Evolutionary conservation across 2,888 invertebrate species (phyloP).

Genomic region (Amblyjoppa fuscipennis): DNA sequence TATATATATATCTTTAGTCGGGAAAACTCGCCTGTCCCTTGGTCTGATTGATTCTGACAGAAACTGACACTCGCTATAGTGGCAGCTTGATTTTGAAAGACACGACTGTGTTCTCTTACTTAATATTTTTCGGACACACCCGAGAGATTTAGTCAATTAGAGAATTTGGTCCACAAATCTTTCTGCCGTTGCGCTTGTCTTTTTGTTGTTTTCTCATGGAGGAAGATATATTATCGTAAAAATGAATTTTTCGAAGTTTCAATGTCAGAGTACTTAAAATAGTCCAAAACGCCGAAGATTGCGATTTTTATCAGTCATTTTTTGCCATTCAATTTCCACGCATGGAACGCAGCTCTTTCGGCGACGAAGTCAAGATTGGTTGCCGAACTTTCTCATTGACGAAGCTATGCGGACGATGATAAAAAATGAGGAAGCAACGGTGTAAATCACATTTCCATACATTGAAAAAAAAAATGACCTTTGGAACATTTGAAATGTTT

Average conservation of each 20-base stretch:
- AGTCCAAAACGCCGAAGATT: no score
- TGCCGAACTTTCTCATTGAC: background rate
- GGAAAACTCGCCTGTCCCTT: conserved; percentile 37
- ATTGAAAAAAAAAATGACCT: background rate
- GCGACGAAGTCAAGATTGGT: background rate
- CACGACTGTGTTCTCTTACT: conserved; percentile 1
- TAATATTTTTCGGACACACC: background rate
- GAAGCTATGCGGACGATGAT: background rate
- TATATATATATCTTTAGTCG: background rate
- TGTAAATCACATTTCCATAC: background rate
- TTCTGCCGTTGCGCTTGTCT: conserved; percentile 1
- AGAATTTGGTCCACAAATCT: conserved; percentile 16
- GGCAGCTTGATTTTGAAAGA: background rate
- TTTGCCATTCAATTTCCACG: background rate
- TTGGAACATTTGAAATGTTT: background rate
- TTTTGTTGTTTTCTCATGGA: background rate
- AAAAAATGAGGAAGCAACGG: background rate
- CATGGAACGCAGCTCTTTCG: background rate
- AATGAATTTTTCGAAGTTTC: background rate
- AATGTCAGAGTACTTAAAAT: no score
- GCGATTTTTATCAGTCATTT: background rate
- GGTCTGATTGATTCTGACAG: conserved; percentile 46
- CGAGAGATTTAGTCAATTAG: conserved; percentile 26
- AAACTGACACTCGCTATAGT: conserved; percentile 34
- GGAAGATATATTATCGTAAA: background rate